Evolutionary conservation across 1,140 invertebrate genomes (phyloP), one percentile per base, ranked within the genome.

Genomic region (Drosophila bifasciata): DNA sequence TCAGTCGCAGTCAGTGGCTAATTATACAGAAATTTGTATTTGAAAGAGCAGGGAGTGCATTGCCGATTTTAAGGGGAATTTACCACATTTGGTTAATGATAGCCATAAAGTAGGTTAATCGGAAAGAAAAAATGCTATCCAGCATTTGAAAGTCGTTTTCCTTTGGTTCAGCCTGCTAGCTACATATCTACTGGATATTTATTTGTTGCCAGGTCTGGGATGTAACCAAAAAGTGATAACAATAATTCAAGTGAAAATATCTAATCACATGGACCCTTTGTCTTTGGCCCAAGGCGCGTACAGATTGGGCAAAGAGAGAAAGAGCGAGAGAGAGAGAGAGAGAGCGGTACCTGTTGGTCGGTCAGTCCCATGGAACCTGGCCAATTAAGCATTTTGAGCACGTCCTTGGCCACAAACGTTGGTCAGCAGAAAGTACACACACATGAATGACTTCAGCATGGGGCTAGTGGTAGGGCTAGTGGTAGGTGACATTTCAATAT

Each of bases 371-470:
- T 57, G 41, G 59, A 75, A 67, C 50, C 69, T 70, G 46, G 49
- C 41, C 76, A 85, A 85, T 85, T 77, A 85, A 63, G 59, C 59
- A 86, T 76, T 86, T 76, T 74, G 53, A 69, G 62, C 80, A 85
- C 81, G 80, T 85, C 53, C 62, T 72, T 36, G 32, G 32, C 32
- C 32, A 36, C 32, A 36, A 58, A 45, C 56, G 57, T 71, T 46
- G 62, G 69, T 68, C 74, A 62, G 60, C 66, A 80, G 40, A 74
- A 59, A 40, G 39, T 55, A 79, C 45, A 58, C 48, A 49, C 41
- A 57, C 43, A 53, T 43, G 56, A 48, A 58, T 23, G 32, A 21
- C 44, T 60, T 51, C 21, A 32, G 68, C 40, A 60, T 8, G 50
- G 48, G 16, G 5, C 9, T 6, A 6, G 41, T 52, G 43, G 50